These are phyloP conservation scores for Nymphicus hollandicus DNA, from an alignment of 2,113 vertebrate species.

Conservation along the genomic window DNA sequence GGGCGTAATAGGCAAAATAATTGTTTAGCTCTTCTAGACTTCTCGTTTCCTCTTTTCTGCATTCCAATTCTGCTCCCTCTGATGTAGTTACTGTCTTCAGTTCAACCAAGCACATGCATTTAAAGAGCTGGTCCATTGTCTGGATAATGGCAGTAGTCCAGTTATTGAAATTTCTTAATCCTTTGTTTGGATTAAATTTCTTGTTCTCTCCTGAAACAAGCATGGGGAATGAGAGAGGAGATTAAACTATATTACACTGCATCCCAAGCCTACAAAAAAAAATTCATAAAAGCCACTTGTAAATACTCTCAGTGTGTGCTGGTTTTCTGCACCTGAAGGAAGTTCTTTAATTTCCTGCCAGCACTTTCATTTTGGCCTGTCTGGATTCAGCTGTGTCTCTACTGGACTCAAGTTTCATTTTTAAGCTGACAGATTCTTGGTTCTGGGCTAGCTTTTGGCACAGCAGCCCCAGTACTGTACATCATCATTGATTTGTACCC, in stretches of 20 bases:
- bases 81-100: conserved; percentile 27
- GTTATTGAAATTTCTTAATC: conserved; percentile 59
- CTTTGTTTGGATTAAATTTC: conserved; percentile 57
- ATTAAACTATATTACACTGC: conserved; percentile 11
- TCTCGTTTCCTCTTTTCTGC: conserved; percentile 41
- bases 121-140: conserved; percentile 32
- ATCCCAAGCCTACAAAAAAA: background rate
- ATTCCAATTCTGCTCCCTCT: conserved; percentile 8
- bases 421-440: conserved; percentile 11
- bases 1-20: conserved; percentile 11
- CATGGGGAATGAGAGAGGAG: conserved; percentile 11
- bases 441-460: conserved; percentile 18
- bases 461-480: background rate
- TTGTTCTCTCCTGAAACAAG: conserved; percentile 45
- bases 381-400: background rate
- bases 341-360: background rate
- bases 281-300: background rate
- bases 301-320: background rate
- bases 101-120: conserved; percentile 18
- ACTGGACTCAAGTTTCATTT: background rate
- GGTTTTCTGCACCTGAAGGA: background rate
- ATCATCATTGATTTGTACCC: background rate
- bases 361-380: background rate
- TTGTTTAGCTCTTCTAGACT: background rate
- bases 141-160: conserved; percentile 12